Evolutionary conservation across 2,797 vertebrate genomes (phyloP).

Genomic region (Mycteria americana): DNA sequence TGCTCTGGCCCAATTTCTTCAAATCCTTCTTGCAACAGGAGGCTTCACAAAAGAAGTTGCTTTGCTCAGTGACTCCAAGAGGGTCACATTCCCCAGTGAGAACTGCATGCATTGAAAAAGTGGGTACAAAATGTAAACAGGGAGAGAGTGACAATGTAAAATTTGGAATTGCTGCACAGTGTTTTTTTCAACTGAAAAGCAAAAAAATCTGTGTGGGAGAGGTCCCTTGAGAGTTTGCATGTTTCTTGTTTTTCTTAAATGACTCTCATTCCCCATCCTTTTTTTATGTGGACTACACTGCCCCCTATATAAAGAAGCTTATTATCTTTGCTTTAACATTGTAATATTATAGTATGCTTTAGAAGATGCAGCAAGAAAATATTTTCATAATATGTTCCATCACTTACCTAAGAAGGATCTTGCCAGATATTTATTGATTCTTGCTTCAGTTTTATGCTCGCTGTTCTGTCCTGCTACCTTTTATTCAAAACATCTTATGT

Average conservation of each 20-base stretch:
- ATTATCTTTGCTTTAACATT: neutral
- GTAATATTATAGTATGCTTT: neutral
- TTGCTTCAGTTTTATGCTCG: neutral
- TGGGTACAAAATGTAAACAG: neutral
- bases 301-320: neutral
- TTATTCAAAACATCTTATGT: neutral
- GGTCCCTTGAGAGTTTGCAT: neutral
- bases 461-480: neutral
- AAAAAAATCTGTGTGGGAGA: neutral
- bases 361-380: neutral
- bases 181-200: neutral
- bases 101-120: neutral
- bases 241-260: neutral
- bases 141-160: neutral
- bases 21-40: neutral
- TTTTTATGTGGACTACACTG: neutral
- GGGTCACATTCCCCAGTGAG: neutral
- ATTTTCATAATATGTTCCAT: neutral
- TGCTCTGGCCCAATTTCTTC: neutral
- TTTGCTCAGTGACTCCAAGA: neutral
- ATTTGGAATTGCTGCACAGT: neutral
- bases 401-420: neutral
- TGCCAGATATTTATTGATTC: conserved; percentile 10
- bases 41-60: neutral
- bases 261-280: neutral